Conservation (phyloP, 92 coral and sea anemone genomes). For the Desmophyllum pertusum region DNA sequence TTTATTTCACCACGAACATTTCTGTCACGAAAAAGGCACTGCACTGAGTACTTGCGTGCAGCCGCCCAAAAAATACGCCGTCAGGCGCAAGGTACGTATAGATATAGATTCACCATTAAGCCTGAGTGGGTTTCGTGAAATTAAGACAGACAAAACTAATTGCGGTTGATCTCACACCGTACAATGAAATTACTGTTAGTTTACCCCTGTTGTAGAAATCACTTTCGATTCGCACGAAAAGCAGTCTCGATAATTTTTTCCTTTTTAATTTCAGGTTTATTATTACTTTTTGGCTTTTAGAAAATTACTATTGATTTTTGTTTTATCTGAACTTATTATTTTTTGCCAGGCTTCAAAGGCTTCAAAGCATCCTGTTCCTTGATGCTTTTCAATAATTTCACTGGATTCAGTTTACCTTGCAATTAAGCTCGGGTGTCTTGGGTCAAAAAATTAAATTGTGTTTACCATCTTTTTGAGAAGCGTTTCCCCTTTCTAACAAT, state of each 20-base stretch:
- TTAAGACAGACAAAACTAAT: neutral
- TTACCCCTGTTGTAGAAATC: neutral
- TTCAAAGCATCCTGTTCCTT: slow-evolving; percentile 13
- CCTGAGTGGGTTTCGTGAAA: neutral
- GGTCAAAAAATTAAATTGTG: neutral
- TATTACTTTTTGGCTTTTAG: neutral
- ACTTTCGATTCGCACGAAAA: neutral
- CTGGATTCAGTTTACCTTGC: slow-evolving; percentile 17
- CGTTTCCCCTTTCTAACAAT: slow-evolving; percentile 28
- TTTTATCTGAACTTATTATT: neutral
- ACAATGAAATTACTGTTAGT: neutral
- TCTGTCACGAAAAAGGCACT: neutral
- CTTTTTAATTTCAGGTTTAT: neutral
- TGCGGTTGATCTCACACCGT: neutral
- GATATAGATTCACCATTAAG: neutral
- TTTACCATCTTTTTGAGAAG: slow-evolving; percentile 23
- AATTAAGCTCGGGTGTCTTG: slow-evolving; percentile 10
- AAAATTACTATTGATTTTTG: neutral
- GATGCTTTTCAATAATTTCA: neutral
- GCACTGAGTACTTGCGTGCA: no score
- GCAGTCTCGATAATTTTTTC: neutral
- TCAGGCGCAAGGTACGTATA: neutral
- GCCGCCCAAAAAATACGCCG: neutral
- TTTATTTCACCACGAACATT: neutral
- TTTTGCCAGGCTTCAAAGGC: neutral